Evolutionary conservation across 2,888 invertebrate species (phyloP).

Genomic region (Lissonota sp.): DNA sequence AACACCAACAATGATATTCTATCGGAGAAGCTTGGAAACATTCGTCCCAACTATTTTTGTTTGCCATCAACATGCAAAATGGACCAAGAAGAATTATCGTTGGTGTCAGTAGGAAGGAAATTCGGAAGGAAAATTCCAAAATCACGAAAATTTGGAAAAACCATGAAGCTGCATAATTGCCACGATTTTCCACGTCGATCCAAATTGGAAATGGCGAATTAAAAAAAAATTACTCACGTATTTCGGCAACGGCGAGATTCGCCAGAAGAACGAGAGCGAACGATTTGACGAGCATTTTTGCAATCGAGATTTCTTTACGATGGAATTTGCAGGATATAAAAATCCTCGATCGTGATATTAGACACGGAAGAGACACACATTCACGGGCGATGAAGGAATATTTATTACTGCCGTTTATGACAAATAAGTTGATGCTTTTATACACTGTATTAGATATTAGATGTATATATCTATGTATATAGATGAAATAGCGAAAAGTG

Average conservation of each 20-base stretch:
- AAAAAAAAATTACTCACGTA: slow-evolving; percentile 58
- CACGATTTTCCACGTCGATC: too few species aligned
- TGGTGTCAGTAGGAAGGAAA: too few species aligned
- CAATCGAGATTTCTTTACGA: background rate
- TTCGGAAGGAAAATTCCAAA: too few species aligned
- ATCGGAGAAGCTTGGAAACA: too few species aligned
- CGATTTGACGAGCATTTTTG: slow-evolving; percentile 47
- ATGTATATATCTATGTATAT: too few species aligned
- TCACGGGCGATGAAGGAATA: slow-evolving; percentile 37
- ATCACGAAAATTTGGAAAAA: too few species aligned
- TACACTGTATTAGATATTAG: too few species aligned
- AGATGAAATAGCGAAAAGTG: slow-evolving; percentile 17
- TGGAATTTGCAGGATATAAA: background rate
- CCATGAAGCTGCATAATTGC: too few species aligned
- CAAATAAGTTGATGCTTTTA: slow-evolving; percentile 28
- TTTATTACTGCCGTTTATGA: slow-evolving; percentile 37
- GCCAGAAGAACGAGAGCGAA: slow-evolving; percentile 40
- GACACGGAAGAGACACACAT: slow-evolving; percentile 7
- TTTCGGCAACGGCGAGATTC: slow-evolving; percentile 48
- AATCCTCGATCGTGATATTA: slow-evolving; percentile 17
- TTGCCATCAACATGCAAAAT: too few species aligned
- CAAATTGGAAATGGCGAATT: background rate
- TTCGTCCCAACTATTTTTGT: too few species aligned
- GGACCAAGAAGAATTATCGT: too few species aligned
- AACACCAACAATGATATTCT: too few species aligned